phyloP scores from a whole-genome alignment of 2,888 invertebrate genomes.

The Luperina nickerlii region DNA sequence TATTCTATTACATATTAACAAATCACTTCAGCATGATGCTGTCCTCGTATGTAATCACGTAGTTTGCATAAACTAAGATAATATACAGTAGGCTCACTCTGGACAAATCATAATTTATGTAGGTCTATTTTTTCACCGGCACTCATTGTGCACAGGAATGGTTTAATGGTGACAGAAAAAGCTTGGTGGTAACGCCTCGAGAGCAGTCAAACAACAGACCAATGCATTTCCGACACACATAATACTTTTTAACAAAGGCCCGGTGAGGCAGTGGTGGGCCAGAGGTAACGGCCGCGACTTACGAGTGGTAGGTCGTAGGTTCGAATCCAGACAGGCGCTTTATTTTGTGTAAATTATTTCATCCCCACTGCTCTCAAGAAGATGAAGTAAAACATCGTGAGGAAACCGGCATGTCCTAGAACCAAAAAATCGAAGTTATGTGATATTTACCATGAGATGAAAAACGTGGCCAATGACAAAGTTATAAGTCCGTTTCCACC shows the following conservation, averaged over 20 bases:
- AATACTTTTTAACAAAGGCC: too few species aligned
- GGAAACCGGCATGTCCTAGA: neutral
- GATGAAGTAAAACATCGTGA: neutral
- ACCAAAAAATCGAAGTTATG: too few species aligned
- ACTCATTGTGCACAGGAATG: neutral
- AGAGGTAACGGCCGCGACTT: neutral
- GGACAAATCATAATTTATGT: neutral
- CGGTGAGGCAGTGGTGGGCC: too few species aligned
- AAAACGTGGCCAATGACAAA: too few species aligned
- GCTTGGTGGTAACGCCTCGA: neutral
- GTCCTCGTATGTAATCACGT: slow-evolving; percentile 26
- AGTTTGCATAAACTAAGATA: neutral
- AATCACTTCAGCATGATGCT: slow-evolving; percentile 37
- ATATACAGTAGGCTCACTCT: neutral
- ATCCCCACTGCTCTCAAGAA: neutral
- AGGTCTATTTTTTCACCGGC: too few species aligned
- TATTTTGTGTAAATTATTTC: neutral
- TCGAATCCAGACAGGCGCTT: neutral
- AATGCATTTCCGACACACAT: too few species aligned
- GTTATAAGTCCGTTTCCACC: too few species aligned
- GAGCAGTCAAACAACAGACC: neutral
- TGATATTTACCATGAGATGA: too few species aligned
- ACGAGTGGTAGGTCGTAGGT: neutral
- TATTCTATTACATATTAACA: slow-evolving; percentile 43
- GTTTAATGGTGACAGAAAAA: neutral